phyloP scores from a whole-genome alignment of 2,888 invertebrate genomes.

The Drosophila histrio region DNA sequence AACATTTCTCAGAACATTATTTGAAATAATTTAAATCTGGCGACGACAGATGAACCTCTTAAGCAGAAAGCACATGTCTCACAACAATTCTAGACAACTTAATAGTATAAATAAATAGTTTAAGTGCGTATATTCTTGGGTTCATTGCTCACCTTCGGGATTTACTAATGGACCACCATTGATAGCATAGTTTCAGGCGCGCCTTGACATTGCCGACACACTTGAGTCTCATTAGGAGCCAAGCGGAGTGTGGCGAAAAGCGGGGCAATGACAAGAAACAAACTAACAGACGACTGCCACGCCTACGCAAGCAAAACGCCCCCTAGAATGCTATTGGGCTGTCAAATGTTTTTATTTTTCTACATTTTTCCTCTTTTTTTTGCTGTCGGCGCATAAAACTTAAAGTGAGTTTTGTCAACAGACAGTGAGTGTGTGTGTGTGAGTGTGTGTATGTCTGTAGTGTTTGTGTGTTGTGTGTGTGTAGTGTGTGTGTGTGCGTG shows the following conservation, averaged over 20 bases:
- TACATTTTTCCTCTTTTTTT: background rate
- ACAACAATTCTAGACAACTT: background rate
- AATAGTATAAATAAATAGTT: background rate
- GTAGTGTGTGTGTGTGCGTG: background rate
- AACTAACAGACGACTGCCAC: conserved; percentile 27
- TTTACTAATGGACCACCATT: conserved; percentile 29
- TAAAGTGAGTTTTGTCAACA: conserved; percentile 28
- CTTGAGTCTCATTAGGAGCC: conserved; percentile 52
- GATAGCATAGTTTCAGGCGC: conserved; percentile 22
- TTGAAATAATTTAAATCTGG: background rate
- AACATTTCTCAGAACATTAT: background rate
- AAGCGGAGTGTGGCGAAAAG: background rate
- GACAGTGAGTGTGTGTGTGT: background rate
- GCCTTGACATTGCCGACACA: conserved; percentile 50
- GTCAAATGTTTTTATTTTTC: conserved; percentile 32
- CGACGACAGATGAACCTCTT: background rate
- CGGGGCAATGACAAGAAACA: conserved; percentile 45
- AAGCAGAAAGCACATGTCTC: background rate
- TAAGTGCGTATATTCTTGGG: too few species aligned
- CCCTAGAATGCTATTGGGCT: conserved; percentile 16
- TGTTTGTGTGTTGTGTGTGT: background rate
- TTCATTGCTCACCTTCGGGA: conserved; percentile 24
- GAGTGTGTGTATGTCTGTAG: background rate
- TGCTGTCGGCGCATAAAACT: conserved; percentile 28
- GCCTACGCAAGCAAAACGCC: background rate